Evolutionary conservation across 2,797 vertebrate species (phyloP).

Genomic region (Danio aesculapii): DNA sequence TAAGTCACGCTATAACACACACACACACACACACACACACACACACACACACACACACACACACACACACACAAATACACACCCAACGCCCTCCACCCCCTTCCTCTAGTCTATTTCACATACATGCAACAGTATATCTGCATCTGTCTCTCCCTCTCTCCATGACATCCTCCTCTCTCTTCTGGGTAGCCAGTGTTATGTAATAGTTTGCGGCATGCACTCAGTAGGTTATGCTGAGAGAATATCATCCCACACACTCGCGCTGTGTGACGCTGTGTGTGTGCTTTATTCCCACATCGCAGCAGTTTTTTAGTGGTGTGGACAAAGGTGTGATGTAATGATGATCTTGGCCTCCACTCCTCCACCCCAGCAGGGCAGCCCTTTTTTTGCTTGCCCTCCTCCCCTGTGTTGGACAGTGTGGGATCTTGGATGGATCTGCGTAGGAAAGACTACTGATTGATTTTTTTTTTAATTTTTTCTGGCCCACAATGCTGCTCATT

Average conservation of each 20-base stretch:
- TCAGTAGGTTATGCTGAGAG: constrained; percentile 53
- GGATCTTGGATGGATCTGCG: constrained; percentile 35
- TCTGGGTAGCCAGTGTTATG: constrained; percentile 57
- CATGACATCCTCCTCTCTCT: constrained; percentile 27
- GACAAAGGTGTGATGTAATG: constrained; percentile 48
- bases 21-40: no score
- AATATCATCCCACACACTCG: constrained; percentile 38
- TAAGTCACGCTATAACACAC: constrained; percentile 43
- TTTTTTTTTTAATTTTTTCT: constrained; percentile 5
- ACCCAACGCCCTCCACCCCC: constrained; percentile 23
- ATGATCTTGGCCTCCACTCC: neutral
- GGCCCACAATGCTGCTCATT: constrained; percentile 11
- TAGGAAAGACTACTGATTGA: constrained; percentile 35
- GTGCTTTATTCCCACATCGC: constrained; percentile 31
- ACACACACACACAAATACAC: no score
- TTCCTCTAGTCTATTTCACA: constrained; percentile 33
- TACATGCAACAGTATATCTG: constrained; percentile 17
- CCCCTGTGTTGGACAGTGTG: constrained; percentile 15
- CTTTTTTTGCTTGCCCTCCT: neutral
- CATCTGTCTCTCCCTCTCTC: constrained; percentile 2
- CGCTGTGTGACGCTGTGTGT: constrained; percentile 28
- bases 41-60: no score
- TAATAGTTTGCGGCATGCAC: constrained; percentile 53
- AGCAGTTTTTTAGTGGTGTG: constrained; percentile 37
- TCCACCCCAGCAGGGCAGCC: constrained; percentile 19